Evolutionary conservation across 2,888 invertebrate genomes (phyloP).

Genomic region (Orthosia gracilis): DNA sequence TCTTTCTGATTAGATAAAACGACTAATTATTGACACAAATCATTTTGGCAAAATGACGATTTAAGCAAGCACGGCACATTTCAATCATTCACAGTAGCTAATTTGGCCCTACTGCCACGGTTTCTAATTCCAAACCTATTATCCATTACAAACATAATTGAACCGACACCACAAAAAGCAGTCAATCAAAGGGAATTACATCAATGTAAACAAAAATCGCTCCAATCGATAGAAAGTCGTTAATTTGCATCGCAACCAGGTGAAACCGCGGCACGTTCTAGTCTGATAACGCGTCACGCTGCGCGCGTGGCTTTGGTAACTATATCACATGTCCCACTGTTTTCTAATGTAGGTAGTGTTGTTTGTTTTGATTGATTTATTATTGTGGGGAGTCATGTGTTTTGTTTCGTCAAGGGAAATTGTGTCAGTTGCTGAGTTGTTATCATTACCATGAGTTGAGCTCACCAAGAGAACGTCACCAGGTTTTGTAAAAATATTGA

Average conservation of each 20-base stretch:
- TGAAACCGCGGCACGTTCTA: conserved; percentile 63
- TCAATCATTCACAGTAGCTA: neutral
- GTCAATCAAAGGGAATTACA: conserved; percentile 35
- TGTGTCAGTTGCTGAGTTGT: neutral
- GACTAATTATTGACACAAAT: neutral
- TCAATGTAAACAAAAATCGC: conserved; percentile 48
- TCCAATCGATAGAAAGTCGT: conserved; percentile 62
- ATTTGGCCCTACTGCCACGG: conserved; percentile 10
- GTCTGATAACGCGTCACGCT: conserved; percentile 68
- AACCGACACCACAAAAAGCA: neutral
- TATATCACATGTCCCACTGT: conserved; percentile 62
- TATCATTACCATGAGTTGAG: too few relatives aligned
- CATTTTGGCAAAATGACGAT: conserved; percentile 4
- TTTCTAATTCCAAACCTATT: conserved; percentile 25
- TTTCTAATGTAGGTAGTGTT: conserved; percentile 53
- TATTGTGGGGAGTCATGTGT: conserved; percentile 10
- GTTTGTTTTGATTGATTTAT: conserved; percentile 41
- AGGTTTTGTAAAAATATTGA: neutral
- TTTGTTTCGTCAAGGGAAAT: neutral
- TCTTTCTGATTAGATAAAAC: neutral
- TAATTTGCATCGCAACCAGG: conserved; percentile 61
- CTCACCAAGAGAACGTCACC: neutral
- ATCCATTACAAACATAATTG: conserved; percentile 8
- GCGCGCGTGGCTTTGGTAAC: conserved; percentile 57
- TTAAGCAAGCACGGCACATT: neutral